A percentile compares a stretch with the other conserved stretches of the same genome.
Evolutionary conservation across 2,888 invertebrate species (phyloP).

Genomic region (Gari tellinella): DNA sequence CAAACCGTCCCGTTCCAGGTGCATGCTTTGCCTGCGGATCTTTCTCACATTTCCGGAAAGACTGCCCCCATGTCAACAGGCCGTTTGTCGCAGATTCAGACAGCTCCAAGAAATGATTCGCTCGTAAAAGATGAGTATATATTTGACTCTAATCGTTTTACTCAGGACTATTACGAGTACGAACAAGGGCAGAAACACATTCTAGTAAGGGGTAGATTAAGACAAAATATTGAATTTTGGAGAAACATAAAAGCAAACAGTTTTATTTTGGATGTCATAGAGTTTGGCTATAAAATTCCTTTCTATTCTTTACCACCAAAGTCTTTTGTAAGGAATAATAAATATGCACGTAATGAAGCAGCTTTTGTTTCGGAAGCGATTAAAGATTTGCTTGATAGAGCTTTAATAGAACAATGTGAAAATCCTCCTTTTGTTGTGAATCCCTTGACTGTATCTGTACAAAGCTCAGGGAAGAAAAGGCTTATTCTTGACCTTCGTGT

Average conservation of each 20-base stretch:
- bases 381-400: slow-evolving; percentile 19
- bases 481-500: slow-evolving; percentile 15
- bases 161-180: slow-evolving; percentile 44
- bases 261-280: slow-evolving; percentile 32
- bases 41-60: slow-evolving; percentile 21
- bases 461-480: slow-evolving; percentile 21
- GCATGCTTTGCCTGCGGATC: slow-evolving; percentile 37
- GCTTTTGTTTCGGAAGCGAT: slow-evolving; percentile 28
- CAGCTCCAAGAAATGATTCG: not conserved
- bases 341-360: slow-evolving; percentile 5
- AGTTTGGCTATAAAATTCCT: slow-evolving; percentile 22
- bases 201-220: slow-evolving; percentile 40
- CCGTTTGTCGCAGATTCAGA: no score
- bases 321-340: slow-evolving; percentile 18
- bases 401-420: slow-evolving; percentile 21
- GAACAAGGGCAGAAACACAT: slow-evolving; percentile 38
- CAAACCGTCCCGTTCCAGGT: slow-evolving; percentile 15
- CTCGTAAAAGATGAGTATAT: slow-evolving; percentile 39
- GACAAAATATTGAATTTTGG: no score
- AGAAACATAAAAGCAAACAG: slow-evolving; percentile 27
- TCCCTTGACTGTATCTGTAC: slow-evolving; percentile 23
- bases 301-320: slow-evolving; percentile 9
- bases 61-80: slow-evolving; percentile 26
- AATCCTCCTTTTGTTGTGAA: slow-evolving; percentile 17
- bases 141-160: slow-evolving; percentile 23